Base-by-base conservation (phyloP, 2,113 vertebrate species). In the Polypterus bichir region DNA sequence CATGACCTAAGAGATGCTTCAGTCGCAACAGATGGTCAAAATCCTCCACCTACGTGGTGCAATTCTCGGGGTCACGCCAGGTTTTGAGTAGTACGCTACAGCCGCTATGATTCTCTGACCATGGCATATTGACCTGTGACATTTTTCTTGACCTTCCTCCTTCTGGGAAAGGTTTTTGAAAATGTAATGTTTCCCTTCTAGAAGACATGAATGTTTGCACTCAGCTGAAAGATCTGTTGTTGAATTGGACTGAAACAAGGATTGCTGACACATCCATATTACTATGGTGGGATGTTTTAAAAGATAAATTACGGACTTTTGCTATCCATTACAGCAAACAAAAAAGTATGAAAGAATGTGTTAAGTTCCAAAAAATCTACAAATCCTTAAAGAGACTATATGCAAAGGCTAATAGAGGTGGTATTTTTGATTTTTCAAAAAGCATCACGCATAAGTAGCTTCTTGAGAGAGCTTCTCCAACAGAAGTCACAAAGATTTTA, bases 91-190 rank as follows among this genome's bases (percentile, higher is more conserved):
- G 27, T 27, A 27, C 27, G 27, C 27, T 27, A 27, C 27, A 27
- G 47, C 60, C 4, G n/a, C n/a, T 49, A 4, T 49, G 60, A 11
- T 49, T 49, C 48, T 49, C 61, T 4, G 62, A 63, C 46, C 62
- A 56, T 54, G 10, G 9, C 7, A 46, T 46, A 27, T 11, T 63
- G 5, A 11, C 10, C 10, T 51, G n/a, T 10, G 27, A 10, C 3
- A n/a, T 63, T 3, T 10, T 10, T 10, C 27, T 48, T 11, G n/a
- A 57, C 46, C 46, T 5, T 27, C 53, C 46, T 6, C 10, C 44
- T 5, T 57, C 47, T 44, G 53, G 62, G 52, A n/a, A n/a, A 10
- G 62, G 62, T 3, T 47, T 9, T 11, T 63, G 62, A 54, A 56
- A 48, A 49, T 27, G 55, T n/a, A 63, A 63, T 47, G 4, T 47